Evolutionary conservation across 2,797 vertebrate species (phyloP).

Genomic region (Tapirus indicus): DNA sequence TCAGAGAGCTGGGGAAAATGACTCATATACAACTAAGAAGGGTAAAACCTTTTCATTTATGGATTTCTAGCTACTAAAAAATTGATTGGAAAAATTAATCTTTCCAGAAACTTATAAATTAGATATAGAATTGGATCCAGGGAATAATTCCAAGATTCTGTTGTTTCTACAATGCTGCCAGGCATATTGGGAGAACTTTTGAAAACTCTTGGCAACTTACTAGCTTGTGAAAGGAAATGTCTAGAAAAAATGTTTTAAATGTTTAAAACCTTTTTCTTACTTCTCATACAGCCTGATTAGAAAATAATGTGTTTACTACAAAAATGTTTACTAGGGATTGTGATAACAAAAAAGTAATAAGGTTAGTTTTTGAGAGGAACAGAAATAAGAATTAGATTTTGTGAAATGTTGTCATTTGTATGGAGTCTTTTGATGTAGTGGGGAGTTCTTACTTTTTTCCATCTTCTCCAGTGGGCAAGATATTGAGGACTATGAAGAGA

Average conservation of each 20-base stretch:
- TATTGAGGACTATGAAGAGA: background rate
- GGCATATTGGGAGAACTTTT: conserved; percentile 18
- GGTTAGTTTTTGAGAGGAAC: background rate
- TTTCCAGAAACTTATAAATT: background rate
- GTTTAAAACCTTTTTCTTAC: background rate
- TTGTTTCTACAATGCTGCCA: conserved; percentile 41
- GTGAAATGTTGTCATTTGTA: background rate
- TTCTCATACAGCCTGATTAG: background rate
- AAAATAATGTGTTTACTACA: background rate
- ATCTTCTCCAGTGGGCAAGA: background rate
- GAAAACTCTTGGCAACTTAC: background rate
- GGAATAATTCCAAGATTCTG: conserved; percentile 14
- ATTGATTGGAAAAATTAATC: conserved; percentile 18
- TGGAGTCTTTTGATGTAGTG: background rate
- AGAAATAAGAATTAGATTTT: conserved; percentile 1
- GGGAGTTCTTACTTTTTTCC: background rate
- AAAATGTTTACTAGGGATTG: background rate
- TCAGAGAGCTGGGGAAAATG: conserved; percentile 9
- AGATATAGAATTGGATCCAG: background rate
- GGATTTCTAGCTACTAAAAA: conserved; percentile 29
- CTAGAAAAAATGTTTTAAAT: conserved; percentile 3
- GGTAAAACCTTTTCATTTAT: conserved; percentile 53
- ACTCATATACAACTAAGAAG: background rate
- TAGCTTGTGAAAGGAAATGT: conserved; percentile 32
- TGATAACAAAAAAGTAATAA: background rate